phyloP scores from a whole-genome alignment of 2,888 invertebrate species.

The Notodromas monacha region DNA sequence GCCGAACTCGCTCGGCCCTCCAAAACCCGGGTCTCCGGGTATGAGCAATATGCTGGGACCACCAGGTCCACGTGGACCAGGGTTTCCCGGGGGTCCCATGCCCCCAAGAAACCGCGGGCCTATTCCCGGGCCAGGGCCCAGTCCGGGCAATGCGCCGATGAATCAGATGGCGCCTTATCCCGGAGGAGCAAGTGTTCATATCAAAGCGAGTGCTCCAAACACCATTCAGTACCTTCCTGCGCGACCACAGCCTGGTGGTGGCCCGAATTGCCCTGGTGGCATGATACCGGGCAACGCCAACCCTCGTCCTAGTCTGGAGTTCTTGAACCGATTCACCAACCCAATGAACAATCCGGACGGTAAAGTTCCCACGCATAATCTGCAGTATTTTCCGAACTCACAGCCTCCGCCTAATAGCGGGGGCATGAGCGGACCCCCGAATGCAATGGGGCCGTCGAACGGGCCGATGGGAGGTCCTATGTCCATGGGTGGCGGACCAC shows the following conservation, averaged over 20 bases:
- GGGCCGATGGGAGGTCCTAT: conserved; percentile 17
- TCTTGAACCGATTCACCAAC: conserved; percentile 54
- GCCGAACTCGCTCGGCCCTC: background rate
- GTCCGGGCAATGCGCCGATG: conserved; percentile 7
- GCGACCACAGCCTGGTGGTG: conserved; percentile 32
- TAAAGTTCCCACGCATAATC: conserved; percentile 32
- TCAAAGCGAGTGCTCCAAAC: conserved; percentile 83
- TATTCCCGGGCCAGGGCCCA: conserved; percentile 5
- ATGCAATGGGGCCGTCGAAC: too few species aligned
- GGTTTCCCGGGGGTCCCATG: conserved; percentile 16
- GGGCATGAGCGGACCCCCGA: conserved; percentile 8
- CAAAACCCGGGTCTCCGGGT: conserved; percentile 9
- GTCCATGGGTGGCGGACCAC: conserved; percentile 6
- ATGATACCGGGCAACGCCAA: conserved; percentile 24
- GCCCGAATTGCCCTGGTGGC: conserved; percentile 15
- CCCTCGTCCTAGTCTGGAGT: conserved; percentile 52
- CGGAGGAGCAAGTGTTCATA: conserved; percentile 42
- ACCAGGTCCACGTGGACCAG: conserved; percentile 18
- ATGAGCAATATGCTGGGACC: conserved; percentile 13
- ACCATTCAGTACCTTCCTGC: conserved; percentile 92
- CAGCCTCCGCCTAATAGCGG: conserved; percentile 16
- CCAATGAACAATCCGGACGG: conserved; percentile 35
- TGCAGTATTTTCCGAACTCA: conserved; percentile 36
- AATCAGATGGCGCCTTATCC: background rate
- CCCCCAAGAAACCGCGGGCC: conserved; percentile 8